Base-by-base conservation (phyloP, 1,140 invertebrate species). In the Akabosia matsudoensis region DNA sequence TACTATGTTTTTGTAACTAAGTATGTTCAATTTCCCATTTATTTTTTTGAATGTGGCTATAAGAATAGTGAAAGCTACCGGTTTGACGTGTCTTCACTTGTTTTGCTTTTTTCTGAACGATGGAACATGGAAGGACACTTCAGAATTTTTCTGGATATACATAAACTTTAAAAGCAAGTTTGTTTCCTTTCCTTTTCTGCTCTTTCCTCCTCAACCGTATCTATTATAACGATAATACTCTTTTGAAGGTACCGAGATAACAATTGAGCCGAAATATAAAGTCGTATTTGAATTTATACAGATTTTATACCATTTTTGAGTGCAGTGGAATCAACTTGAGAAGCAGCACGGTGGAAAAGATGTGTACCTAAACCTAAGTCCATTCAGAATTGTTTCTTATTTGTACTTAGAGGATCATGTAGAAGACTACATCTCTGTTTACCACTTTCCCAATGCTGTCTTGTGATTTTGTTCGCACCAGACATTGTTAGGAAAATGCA, bases 101-200 rank as follows among this genome's bases (percentile, higher is more conserved):
- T 56, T 56, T 3, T 56, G 54, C 54, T 24, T 22, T 56, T 13
- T 22, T 24, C 7, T 45, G 37, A 7, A 45, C 37, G 37, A 7
- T 45, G 18, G 37, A 45, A 45, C 13, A 61, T 13, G 14, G 31
- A 31, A 67, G 61, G 10, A 30, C 61, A 30, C 61, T 67, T 67
- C 61, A 67, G 61, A 30, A 24, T 30, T 67, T 67, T 56, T 10
- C 61, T 30, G 30, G 61, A 67, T 67, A 67, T 30, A 67, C 61
- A 67, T 67, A 67, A 67, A 67, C 24, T 67, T 67, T 67, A 30
- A 67, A 30, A 7, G 28, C 28, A 67, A 67, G 31, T 30, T 30
- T 30, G 31, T 30, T 30, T 30, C 31, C 61, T 30, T 67, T 67
- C 61, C 61, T 67, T 67, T 67, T 67, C 22, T 28, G 7, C 22